Conservation (phyloP, 2,113 vertebrate species). For the Monarcha castaneiventris region DNA sequence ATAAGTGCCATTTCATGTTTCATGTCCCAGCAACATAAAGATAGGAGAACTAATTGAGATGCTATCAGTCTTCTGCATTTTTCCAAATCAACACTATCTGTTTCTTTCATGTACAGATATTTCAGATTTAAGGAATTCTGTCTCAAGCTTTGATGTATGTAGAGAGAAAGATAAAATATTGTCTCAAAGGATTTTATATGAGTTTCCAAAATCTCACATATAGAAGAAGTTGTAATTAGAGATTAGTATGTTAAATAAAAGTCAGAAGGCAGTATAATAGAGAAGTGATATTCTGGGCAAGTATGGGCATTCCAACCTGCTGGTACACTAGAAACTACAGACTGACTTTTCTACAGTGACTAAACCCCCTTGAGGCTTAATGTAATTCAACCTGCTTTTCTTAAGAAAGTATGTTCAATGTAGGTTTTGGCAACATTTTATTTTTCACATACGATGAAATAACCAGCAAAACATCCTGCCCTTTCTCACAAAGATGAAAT, state of each 20-base stretch:
- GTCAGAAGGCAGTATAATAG: neutral
- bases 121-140: neutral
- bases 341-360: constrained; percentile 25
- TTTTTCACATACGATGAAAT: constrained; percentile 31
- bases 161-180: neutral
- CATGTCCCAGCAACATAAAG: neutral
- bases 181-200: neutral
- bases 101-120: neutral
- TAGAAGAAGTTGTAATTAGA: neutral
- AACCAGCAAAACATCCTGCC: constrained; percentile 56
- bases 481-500: constrained; percentile 13
- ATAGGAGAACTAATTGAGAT: neutral
- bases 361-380: constrained; percentile 34
- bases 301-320: neutral
- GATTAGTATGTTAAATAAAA: neutral
- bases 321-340: neutral
- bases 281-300: neutral
- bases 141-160: neutral
- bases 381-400: constrained; percentile 23
- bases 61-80: neutral
- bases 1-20: neutral
- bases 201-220: neutral
- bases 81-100: neutral
- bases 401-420: constrained; percentile 19
- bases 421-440: constrained; percentile 28